Evolutionary conservation across 2,113 vertebrate species (phyloP).

Genomic region (Eulemur macaco): DNA sequence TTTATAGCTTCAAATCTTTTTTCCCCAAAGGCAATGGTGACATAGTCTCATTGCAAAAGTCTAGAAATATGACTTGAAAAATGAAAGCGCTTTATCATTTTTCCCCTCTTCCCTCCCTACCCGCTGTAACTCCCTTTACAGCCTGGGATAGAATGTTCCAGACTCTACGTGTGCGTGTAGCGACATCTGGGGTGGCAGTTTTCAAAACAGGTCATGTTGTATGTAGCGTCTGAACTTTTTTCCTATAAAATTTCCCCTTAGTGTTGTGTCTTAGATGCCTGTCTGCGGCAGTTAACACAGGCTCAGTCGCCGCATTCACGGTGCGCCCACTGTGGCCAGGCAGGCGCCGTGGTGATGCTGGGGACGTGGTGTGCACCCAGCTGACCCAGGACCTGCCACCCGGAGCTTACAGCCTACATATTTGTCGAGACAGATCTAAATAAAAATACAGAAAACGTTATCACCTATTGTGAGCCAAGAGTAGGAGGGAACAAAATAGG

Average conservation of each 20-base stretch:
- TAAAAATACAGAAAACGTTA: no score
- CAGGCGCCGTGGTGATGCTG: rapidly evolving
- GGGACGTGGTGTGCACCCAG: rapidly evolving
- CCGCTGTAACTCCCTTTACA: background rate
- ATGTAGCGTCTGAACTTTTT: background rate
- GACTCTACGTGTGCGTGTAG: rapidly evolving
- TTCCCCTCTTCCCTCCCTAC: background rate
- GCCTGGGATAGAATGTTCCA: background rate
- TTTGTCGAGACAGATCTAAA: no score
- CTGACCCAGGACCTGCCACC: background rate
- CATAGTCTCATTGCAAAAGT: background rate
- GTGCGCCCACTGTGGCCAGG: rapidly evolving
- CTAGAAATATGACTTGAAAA: background rate
- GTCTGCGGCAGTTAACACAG: rapidly evolving
- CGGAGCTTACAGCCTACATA: rapidly evolving
- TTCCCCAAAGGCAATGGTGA: background rate
- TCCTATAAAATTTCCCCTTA: background rate
- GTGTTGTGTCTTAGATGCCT: rapidly evolving
- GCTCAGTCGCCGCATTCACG: background rate
- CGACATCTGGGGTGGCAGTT: background rate
- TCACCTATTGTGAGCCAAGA: background rate
- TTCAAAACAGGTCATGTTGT: no score
- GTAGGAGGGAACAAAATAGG: background rate
- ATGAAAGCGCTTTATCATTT: background rate
- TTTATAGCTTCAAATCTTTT: background rate